phyloP scores from a whole-genome alignment of 2,888 invertebrate species.

The Seira ritae region DNA sequence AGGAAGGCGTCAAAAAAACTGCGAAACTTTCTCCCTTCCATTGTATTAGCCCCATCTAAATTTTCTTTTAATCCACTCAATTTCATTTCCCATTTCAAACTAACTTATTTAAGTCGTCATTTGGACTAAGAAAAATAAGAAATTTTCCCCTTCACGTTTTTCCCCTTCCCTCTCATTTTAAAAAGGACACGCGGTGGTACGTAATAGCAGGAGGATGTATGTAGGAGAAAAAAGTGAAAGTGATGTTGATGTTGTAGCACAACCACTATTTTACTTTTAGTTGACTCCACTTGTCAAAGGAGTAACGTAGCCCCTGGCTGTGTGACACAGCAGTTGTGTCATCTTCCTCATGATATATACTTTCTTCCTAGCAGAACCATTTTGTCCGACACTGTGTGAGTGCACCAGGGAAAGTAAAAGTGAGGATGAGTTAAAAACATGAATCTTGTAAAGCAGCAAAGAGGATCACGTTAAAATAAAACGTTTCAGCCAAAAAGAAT shows the following conservation, averaged over 20 bases:
- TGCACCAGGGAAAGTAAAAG: too few species aligned
- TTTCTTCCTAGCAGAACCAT: too few species aligned
- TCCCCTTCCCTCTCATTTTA: too few species aligned
- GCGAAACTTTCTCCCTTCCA: constrained; percentile 45
- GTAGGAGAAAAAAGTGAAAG: neutral
- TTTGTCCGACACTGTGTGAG: too few species aligned
- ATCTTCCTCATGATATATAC: neutral
- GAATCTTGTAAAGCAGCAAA: too few species aligned
- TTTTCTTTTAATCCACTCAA: constrained; percentile 63
- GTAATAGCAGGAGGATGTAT: too few species aligned
- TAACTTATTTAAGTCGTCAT: constrained; percentile 54
- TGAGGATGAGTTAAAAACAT: too few species aligned
- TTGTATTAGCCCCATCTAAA: constrained; percentile 50
- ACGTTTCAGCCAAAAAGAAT: too few species aligned
- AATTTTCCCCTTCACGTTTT: neutral
- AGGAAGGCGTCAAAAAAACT: constrained; percentile 8
- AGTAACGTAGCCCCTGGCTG: neutral
- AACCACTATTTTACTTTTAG: neutral
- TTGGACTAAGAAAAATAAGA: constrained; percentile 29
- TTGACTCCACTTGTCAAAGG: neutral
- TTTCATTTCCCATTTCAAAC: constrained; percentile 59
- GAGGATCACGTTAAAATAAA: neutral
- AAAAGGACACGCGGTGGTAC: too few species aligned
- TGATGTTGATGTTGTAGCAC: neutral
- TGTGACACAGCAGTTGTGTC: neutral